Percentiles rank a stretch among this genome's conserved stretches.
These are phyloP conservation scores for Channallabes apus DNA, from an alignment of 2,797 vertebrate genomes.

Conservation along the genomic window DNA sequence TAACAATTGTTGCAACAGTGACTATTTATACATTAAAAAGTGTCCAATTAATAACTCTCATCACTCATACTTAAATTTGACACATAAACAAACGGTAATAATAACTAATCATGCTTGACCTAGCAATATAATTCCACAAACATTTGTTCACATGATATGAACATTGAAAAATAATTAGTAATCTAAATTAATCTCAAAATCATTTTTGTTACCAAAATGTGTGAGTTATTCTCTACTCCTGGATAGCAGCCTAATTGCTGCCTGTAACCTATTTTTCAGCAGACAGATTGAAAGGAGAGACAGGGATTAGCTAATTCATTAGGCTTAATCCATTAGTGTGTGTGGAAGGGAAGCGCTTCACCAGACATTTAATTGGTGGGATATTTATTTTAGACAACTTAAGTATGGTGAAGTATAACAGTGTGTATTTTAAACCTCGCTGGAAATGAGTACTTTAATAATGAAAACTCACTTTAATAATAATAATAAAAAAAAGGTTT, in stretches of 20 bases:
- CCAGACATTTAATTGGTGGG: not conserved
- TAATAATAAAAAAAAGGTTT: not conserved
- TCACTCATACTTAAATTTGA: not conserved
- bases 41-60: no score
- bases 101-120: not conserved
- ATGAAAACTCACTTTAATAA: not conserved
- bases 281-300: conserved; percentile 21
- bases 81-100: not conserved
- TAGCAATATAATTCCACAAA: not conserved
- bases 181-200: not conserved
- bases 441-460: not conserved
- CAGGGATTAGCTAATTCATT: conserved; percentile 39
- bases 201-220: not conserved
- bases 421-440: not conserved
- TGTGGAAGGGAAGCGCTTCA: not conserved
- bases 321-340: conserved; percentile 1
- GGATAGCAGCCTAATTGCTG: not conserved
- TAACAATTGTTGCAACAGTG: not conserved
- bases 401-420: not conserved
- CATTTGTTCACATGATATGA: not conserved
- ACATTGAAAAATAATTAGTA: not conserved
- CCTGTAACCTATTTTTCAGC: conserved; percentile 20
- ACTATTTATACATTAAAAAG: no score
- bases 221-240: not conserved
- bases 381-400: conserved; percentile 8